Evolutionary conservation across 2,888 invertebrate species (phyloP).

Genomic region (Scaptomyza flava): DNA sequence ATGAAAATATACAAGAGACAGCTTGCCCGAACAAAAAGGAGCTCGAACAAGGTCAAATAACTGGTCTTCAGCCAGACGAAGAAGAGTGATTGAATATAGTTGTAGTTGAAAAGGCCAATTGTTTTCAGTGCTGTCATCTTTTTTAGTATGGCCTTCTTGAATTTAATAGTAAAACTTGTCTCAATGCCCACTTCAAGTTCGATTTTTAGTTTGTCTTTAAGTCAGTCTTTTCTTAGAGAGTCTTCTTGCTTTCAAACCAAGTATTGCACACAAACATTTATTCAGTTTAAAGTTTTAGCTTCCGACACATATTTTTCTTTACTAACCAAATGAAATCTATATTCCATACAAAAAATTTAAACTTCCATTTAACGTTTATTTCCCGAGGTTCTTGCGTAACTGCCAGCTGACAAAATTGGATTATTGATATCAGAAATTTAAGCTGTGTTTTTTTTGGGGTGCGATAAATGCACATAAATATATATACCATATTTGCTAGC

Average conservation of each 20-base stretch:
- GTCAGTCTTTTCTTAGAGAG: too few species aligned
- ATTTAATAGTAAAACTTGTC: constrained; percentile 19
- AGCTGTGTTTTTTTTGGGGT: constrained; percentile 34
- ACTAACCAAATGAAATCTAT: too few species aligned
- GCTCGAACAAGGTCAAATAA: constrained; percentile 41
- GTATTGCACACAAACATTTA: too few species aligned
- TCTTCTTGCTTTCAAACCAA: too few species aligned
- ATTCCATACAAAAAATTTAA: too few species aligned
- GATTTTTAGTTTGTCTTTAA: constrained; percentile 10
- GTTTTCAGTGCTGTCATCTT: constrained; percentile 46
- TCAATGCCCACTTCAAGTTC: constrained; percentile 57
- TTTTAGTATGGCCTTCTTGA: constrained; percentile 14
- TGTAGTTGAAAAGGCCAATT: constrained; percentile 73
- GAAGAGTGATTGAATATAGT: constrained; percentile 67
- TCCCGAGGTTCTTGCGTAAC: neutral
- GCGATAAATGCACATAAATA: constrained; percentile 10
- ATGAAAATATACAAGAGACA: constrained; percentile 3
- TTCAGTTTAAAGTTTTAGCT: too few species aligned
- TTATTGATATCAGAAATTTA: constrained; percentile 70
- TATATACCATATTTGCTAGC: constrained; percentile 11
- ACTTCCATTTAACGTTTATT: too few species aligned
- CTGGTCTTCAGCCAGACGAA: constrained; percentile 27
- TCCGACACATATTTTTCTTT: too few species aligned
- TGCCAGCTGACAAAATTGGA: constrained; percentile 54
- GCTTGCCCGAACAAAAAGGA: constrained; percentile 7